Evolutionary conservation across 30 jellyfish, hydroid and myxozoan genomes (phyloP).

Genomic region (Phacellophora camtschatica): DNA sequence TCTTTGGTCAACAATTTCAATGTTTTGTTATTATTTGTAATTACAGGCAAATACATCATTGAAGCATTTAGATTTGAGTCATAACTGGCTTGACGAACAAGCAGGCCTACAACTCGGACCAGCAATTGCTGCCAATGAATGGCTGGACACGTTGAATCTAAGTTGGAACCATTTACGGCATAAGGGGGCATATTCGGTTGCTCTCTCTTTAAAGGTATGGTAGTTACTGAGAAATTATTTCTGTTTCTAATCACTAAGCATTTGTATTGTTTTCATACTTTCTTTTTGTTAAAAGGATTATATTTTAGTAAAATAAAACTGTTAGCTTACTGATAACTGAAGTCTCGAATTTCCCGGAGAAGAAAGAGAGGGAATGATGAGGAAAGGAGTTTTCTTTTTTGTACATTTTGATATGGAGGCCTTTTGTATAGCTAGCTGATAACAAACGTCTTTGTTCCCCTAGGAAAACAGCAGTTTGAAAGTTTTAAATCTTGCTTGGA

Average conservation of each 20-base stretch:
- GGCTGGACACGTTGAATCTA: conserved; percentile 64
- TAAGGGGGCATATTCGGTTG: conserved; percentile 95
- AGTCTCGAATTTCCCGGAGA: too few species aligned
- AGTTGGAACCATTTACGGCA: conserved; percentile 96
- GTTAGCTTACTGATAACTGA: too few species aligned
- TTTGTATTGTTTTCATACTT: too few species aligned
- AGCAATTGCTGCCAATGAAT: conserved; percentile 81
- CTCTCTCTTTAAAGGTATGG: conserved; percentile 83
- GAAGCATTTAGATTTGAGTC: conserved; percentile 71
- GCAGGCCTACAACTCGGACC: conserved; percentile 90
- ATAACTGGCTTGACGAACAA: conserved; percentile 79
- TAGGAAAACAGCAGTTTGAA: conserved; percentile 81
- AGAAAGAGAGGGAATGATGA: too few species aligned
- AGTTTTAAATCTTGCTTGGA: conserved; percentile 80
- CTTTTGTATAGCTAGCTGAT: neutral
- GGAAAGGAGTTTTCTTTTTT: too few species aligned
- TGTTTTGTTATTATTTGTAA: neutral
- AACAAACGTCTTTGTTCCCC: neutral
- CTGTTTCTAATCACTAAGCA: too few species aligned
- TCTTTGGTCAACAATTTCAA: neutral
- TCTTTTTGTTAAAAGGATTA: too few species aligned
- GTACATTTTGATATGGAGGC: neutral
- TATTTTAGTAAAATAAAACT: too few species aligned
- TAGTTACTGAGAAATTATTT: too few species aligned
- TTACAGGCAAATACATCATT: conserved; percentile 66